Base-by-base conservation (phyloP, 2,888 invertebrate genomes). In the Latrodectus elegans region DNA sequence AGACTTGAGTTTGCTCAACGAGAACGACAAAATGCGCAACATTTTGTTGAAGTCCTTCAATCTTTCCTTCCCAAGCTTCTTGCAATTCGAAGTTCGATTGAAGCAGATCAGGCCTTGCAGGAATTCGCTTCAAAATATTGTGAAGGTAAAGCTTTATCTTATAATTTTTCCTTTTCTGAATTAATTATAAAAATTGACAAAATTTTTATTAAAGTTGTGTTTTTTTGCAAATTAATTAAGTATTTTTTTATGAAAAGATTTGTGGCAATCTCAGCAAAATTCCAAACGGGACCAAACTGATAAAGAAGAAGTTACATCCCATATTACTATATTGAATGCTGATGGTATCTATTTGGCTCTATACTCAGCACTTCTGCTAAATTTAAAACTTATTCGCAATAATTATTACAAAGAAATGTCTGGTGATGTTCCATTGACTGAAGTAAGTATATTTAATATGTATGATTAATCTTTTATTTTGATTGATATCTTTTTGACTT, bases 281-380 rank as follows among this genome's bases (percentile, higher is more conserved):
- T 22, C 83, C 49, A 77, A 74, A 75, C 77, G 85, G 68, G 70
- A 75, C 17, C 52, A 76, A 65, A 64, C 17, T 64, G 55, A 73
- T 70, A 81, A 67, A 22, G 84, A 89, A n/a, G 64, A 84, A 55
- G 52, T 74, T 60, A 65, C 83, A 51, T 85, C 84, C 14, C 89
- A 82, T 26, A 84, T 87, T 17, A 91, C 91, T 60, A 96, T 97
- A 71, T 96, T 98, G 94, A 98, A 98, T 92, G 98, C 97, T 1
- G 98, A 98, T 92, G 98, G 98, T 38, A 96, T 98, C 67, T 98
- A 98, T 92, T 93, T 98, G 89, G 96, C 97, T 1, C 96, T 97
- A 0, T 97, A 97, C 91, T 95, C 97, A 0, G 96, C 97, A 0
- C 92, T 98, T 38, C 92, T 96, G 71, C 93, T 98, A 0, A 97